Base-by-base conservation (phyloP, 2,888 invertebrate species). In the Aphidoletes aphidimyza region DNA sequence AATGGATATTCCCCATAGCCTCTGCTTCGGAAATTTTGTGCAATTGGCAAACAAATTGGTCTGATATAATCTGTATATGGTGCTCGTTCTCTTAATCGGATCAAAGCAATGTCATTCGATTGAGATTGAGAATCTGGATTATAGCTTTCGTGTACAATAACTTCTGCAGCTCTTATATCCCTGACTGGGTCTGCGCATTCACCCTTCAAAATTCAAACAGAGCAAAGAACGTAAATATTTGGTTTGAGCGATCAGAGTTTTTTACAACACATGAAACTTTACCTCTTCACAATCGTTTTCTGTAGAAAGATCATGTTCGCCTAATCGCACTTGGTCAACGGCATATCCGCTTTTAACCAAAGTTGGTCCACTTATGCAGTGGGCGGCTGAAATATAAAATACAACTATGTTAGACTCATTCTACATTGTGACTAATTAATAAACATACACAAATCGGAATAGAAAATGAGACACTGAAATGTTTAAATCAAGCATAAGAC, bases 71-170 rank as follows among this genome's bases (percentile, higher is more conserved):
- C 92, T 84, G 49, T 37, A 47, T n/a, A 47, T 81, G n/a, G 11
- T 0, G 93, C 93, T 42, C 91, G 89, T 0, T 88, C 88, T 0
- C 90, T 87, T 19, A 96, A 89, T 85, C 95, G 91, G 47, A 96
- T 87, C n/a, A 96, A 89, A 0, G 94, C 95, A 69, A 96, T 94
- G 87, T 96, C 96, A 37, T 91, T 90, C 87, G 94, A 94, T 87
- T 93, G 92, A 2, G 0, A 5, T 0, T 87, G 88, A 83, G 93
- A 92, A 0, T 87, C 87, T 0, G 94, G 92, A 83, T 90, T 88
- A 87, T 95, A 96, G 0, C 89, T 87, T 85, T 93, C 93, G 88
- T 96, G 95, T 0, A 92, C 90, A 47, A 94, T 93, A 69, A 91
- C 89, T 86, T 92, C 90, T 86, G 93, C 94, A 1, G 95, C 90